Conservation (phyloP, 1,140 invertebrate genomes). For the Papilio aristodemus region DNA sequence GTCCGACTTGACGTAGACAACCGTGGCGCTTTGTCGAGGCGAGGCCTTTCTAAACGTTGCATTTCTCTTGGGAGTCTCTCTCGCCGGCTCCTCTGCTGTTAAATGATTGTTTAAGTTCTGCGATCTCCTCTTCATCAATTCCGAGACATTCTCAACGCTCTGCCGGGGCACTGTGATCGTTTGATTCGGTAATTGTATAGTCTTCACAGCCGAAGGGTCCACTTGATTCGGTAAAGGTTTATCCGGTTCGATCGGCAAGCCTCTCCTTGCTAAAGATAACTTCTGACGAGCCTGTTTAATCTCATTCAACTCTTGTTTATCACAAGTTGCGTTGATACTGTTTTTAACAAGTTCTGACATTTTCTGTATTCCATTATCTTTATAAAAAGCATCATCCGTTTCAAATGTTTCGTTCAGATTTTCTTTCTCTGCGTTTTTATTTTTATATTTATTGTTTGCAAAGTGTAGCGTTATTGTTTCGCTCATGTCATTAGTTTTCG, state of each 20-base stretch:
- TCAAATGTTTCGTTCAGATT: constrained; percentile 65
- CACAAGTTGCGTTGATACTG: constrained; percentile 56
- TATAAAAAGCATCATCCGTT: constrained; percentile 70
- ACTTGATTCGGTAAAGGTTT: constrained; percentile 51
- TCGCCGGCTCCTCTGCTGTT: constrained; percentile 51
- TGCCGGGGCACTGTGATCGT: constrained; percentile 68
- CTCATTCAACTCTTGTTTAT: constrained; percentile 69
- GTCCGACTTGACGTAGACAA: constrained; percentile 66
- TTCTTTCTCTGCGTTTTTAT: constrained; percentile 69
- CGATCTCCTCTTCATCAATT: constrained; percentile 64
- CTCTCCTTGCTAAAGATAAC: constrained; percentile 67
- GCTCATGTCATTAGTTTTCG: constrained; percentile 59
- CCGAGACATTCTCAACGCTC: constrained; percentile 70
- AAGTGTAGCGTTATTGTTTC: constrained; percentile 71
- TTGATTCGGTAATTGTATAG: constrained; percentile 70
- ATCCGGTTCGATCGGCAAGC: constrained; percentile 62
- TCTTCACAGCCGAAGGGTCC: constrained; percentile 58
- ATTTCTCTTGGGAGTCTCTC: constrained; percentile 72
- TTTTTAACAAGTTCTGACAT: constrained; percentile 47
- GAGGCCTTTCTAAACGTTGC: constrained; percentile 74
- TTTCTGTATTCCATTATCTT: constrained; percentile 63
- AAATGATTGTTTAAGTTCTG: constrained; percentile 52
- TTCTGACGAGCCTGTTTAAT: constrained; percentile 74
- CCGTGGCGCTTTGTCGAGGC: constrained; percentile 60
- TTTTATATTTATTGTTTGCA: constrained; percentile 64